These are phyloP conservation scores for Blastobasis adustella DNA, from an alignment of 2,888 invertebrate species.

Conservation along the genomic window DNA sequence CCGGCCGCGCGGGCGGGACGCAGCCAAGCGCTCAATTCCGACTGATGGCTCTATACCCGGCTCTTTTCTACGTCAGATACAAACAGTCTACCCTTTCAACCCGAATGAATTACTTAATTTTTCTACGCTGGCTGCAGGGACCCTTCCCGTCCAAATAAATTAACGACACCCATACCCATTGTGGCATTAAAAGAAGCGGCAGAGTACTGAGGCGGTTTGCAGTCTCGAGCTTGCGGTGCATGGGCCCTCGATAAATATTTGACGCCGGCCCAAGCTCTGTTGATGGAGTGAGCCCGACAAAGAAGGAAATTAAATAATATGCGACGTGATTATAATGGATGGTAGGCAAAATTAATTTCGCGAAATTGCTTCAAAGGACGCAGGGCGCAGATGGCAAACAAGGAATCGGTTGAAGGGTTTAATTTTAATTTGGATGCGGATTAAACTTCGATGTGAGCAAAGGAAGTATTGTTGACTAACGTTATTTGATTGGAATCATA, in stretches of 20 bases:
- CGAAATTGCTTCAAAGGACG: background rate
- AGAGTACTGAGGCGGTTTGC: conserved; percentile 45
- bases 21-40: conserved; percentile 57
- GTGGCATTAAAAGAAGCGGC: conserved; percentile 37
- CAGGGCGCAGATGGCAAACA: background rate
- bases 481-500: conserved; percentile 48
- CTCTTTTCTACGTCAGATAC: conserved; percentile 65
- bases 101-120: conserved; percentile 71
- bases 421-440: conserved; percentile 1
- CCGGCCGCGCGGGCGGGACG: conserved; percentile 39
- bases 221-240: conserved; percentile 31
- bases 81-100: conserved; percentile 65
- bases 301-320: conserved; percentile 10
- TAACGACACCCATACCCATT: conserved; percentile 54
- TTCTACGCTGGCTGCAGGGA: conserved; percentile 48
- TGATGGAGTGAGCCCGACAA: conserved; percentile 10
- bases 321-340: conserved; percentile 5
- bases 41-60: conserved; percentile 53
- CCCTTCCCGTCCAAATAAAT: conserved; percentile 62
- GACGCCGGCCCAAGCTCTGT: conserved; percentile 16
- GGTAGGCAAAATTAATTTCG: conserved; percentile 11
- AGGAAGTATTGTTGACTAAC: conserved; percentile 16
- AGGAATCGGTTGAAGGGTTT: background rate
- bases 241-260: conserved; percentile 41
- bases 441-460: background rate